Conservation (phyloP, 2,113 vertebrate species). For the Nerophis ophidion region DNA sequence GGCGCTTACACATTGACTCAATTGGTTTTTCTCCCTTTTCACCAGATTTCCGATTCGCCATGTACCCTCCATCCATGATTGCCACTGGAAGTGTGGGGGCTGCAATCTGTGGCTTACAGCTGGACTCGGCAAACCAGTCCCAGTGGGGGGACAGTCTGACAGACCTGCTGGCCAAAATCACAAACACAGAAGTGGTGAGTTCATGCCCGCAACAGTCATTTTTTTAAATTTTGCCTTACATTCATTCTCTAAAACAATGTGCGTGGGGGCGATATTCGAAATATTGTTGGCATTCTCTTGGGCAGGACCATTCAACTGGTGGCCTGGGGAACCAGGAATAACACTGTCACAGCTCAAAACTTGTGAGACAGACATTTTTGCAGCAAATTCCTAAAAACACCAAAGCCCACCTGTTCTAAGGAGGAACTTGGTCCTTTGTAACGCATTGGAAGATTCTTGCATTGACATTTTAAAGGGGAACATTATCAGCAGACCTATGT, state of each 20-base stretch:
- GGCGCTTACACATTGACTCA: background rate
- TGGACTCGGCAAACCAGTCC: constrained; percentile 77
- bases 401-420: too few relatives aligned
- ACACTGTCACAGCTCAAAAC: too few relatives aligned
- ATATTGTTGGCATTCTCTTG: background rate
- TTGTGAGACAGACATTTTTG: too few relatives aligned
- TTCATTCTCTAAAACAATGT: background rate
- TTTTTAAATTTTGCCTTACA: background rate
- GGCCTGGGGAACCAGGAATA: too few relatives aligned
- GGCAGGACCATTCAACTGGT: background rate
- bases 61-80: constrained; percentile 96
- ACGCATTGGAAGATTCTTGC: too few relatives aligned
- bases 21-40: constrained; percentile 11
- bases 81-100: constrained; percentile 93
- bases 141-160: constrained; percentile 81
- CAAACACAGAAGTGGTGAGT: constrained; percentile 96
- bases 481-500: too few relatives aligned
- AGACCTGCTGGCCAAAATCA: constrained; percentile 92
- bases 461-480: too few relatives aligned
- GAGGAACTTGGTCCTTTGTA: too few relatives aligned
- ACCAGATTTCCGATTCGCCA: constrained; percentile 91
- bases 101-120: constrained; percentile 90
- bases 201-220: background rate
- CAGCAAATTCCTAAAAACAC: too few relatives aligned
- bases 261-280: too few relatives aligned